Evolutionary conservation across 1,140 invertebrate genomes (phyloP).

Genomic region (Polyergus mexicanus): DNA sequence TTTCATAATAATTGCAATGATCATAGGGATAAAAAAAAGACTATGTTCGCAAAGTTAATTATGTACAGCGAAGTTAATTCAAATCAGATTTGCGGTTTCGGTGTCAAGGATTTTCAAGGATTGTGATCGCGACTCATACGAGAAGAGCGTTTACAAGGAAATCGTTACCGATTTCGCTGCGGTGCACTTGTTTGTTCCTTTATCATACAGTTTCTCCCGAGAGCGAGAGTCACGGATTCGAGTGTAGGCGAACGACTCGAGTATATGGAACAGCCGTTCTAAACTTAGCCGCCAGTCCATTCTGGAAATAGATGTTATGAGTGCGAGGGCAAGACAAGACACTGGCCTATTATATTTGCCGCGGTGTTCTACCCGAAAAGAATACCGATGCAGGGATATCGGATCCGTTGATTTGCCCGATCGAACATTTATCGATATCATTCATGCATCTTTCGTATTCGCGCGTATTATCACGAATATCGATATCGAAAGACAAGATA

Average conservation of each 20-base stretch:
- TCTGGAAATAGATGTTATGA: constrained; percentile 87
- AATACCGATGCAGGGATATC: constrained; percentile 9
- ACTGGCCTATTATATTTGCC: constrained; percentile 83
- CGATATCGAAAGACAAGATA: background rate
- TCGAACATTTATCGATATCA: background rate
- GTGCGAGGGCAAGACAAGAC: constrained; percentile 87
- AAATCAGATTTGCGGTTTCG: constrained; percentile 11
- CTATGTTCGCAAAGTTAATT: background rate
- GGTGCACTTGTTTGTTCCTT: constrained; percentile 77
- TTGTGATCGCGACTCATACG: background rate
- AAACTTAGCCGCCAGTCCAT: constrained; percentile 85
- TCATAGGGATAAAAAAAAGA: background rate
- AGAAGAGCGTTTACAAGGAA: background rate
- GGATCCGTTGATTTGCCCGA: background rate
- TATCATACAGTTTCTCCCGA: constrained; percentile 77
- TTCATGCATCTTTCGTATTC: background rate
- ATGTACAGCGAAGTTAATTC: background rate
- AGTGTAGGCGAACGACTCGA: constrained; percentile 83
- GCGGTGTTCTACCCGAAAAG: constrained; percentile 43
- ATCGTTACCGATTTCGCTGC: constrained; percentile 19
- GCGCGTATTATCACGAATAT: background rate
- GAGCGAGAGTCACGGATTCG: constrained; percentile 64
- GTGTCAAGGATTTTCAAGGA: background rate
- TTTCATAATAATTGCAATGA: background rate
- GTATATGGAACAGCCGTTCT: constrained; percentile 86